Evolutionary conservation across 2,888 invertebrate genomes (phyloP).

Genomic region (Parapristionchus giblindavisi): DNA sequence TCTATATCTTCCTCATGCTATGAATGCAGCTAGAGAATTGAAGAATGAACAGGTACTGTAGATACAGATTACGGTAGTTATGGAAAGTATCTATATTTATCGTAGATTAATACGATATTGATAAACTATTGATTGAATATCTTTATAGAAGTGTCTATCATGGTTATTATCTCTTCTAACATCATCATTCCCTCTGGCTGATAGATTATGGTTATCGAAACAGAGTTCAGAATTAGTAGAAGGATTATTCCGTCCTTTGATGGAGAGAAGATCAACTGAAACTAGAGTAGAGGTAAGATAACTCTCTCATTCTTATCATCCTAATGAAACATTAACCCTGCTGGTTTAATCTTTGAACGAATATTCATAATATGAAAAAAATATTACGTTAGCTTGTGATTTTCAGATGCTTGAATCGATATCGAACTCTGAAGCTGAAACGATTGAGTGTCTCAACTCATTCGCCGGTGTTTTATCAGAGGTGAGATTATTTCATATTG

Average conservation of each 20-base stretch:
- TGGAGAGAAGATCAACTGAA: constrained; percentile 4
- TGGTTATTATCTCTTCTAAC: constrained; percentile 34
- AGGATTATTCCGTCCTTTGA: constrained; percentile 22
- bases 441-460: constrained; percentile 32
- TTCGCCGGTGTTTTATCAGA: constrained; percentile 24
- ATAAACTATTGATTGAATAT: background rate
- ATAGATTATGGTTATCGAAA: constrained; percentile 11
- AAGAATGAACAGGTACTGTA: constrained; percentile 45
- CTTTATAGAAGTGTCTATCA: constrained; percentile 19
- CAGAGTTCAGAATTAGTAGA: constrained; percentile 22
- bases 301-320: background rate
- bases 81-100: background rate
- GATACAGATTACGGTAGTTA: background rate
- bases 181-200: constrained; percentile 21
- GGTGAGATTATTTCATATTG: constrained; percentile 1
- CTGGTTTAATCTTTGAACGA: background rate
- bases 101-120: background rate
- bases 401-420: constrained; percentile 22
- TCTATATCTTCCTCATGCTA: constrained; percentile 45
- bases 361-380: background rate
- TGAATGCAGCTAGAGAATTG: constrained; percentile 45
- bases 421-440: background rate
- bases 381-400: background rate
- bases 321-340: background rate
- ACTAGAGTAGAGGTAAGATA: constrained; percentile 27